Evolutionary conservation across 2,888 invertebrate genomes (phyloP).

Genomic region (Abscondita cerata): DNA sequence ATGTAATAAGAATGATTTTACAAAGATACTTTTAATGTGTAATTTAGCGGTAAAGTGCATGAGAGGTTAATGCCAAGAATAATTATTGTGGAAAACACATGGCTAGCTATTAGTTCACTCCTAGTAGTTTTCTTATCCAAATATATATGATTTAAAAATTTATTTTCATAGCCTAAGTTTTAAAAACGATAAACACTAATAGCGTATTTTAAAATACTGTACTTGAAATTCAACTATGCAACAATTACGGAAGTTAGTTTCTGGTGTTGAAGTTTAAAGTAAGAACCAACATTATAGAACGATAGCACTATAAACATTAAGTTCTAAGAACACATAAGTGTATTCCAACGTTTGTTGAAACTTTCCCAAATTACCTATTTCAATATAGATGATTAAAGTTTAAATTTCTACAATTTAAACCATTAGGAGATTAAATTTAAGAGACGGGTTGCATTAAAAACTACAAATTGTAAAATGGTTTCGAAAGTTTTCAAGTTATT

Average conservation of each 20-base stretch:
- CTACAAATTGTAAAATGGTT: no score
- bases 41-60: background rate
- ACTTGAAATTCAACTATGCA: conserved; percentile 10
- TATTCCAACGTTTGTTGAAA: conserved; percentile 11
- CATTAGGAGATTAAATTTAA: no score
- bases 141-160: background rate
- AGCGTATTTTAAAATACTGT: background rate
- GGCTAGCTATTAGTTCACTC: background rate
- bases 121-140: background rate
- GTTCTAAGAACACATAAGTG: conserved; percentile 14
- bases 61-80: conserved; percentile 2
- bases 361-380: conserved; percentile 4
- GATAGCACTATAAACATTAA: conserved; percentile 14
- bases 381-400: conserved; percentile 3
- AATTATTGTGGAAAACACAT: conserved; percentile 5
- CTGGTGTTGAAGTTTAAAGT: conserved; percentile 16
- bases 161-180: no score
- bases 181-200: no score
- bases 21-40: background rate
- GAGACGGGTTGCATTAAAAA: no score
- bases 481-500: no score
- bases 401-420: background rate
- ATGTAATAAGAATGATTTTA: background rate
- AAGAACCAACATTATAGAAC: conserved; percentile 21
- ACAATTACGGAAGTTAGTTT: conserved; percentile 25